A percentile compares a stretch with the other conserved stretches of the same genome.
Evolutionary conservation across 2,113 vertebrate genomes (phyloP).

Genomic region (Cottus gobio): DNA sequence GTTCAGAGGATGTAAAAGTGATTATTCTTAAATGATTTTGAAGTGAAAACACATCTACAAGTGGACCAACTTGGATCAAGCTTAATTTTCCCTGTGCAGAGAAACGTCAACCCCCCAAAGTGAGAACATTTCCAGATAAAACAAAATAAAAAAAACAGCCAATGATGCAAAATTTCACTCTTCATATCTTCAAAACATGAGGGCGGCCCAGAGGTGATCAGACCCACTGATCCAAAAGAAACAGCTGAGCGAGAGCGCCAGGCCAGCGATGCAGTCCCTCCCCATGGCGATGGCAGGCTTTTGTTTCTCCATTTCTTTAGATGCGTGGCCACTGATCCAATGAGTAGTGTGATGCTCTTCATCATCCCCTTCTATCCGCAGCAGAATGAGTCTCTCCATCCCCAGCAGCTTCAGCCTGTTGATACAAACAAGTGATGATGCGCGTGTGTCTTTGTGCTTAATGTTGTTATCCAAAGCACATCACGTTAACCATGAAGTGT

Average conservation of each 20-base stretch:
- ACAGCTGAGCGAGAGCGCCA: not conserved
- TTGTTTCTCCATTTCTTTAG: not conserved
- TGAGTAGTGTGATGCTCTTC: slow-evolving; percentile 31
- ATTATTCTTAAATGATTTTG: not conserved
- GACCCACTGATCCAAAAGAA: slow-evolving; percentile 1
- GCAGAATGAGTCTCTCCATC: slow-evolving; percentile 25
- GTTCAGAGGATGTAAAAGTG: not conserved
- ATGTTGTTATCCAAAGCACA: slow-evolving; percentile 15
- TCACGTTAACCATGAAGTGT: not conserved
- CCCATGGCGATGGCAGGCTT: not conserved
- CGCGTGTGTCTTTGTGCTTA: not conserved
- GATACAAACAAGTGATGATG: slow-evolving; percentile 50
- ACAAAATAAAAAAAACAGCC: not conserved
- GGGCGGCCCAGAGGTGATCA: not conserved
- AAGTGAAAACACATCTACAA: not conserved
- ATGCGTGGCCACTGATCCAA: slow-evolving; percentile 19
- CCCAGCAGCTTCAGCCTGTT: slow-evolving; percentile 72
- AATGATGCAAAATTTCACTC: not conserved
- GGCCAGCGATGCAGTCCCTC: slow-evolving; percentile 3
- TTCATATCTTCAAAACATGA: not conserved
- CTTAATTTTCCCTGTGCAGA: not conserved
- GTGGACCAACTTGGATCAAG: not conserved
- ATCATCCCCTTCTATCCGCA: slow-evolving; percentile 14
- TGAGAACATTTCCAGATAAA: not conserved
- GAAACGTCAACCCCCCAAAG: not conserved